A percentile compares a stretch with the other conserved stretches of the same genome.
Conservation (phyloP, 2,797 vertebrate genomes). For the Chloroceryle amazona region DNA sequence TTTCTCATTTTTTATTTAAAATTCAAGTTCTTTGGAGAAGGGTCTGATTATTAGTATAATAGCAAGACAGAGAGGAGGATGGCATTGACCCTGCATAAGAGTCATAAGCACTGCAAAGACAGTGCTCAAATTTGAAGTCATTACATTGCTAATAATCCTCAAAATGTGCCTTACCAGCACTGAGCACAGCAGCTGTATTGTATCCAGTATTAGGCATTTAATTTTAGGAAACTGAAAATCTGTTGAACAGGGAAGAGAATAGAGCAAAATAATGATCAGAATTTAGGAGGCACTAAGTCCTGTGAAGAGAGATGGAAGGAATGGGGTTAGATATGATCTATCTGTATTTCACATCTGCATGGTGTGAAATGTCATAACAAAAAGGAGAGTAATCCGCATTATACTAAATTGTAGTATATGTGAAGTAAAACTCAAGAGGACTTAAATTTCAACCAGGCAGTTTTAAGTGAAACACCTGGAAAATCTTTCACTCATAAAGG, state of each 20-base stretch:
- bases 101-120: neutral
- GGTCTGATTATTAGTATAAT: neutral
- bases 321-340: neutral
- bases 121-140: neutral
- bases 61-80: neutral
- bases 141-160: conserved; percentile 18
- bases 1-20: neutral
- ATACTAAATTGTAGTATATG: neutral
- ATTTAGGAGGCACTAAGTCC: neutral
- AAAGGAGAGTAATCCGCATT: neutral
- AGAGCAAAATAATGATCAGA: neutral
- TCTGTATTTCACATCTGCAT: neutral
- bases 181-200: neutral
- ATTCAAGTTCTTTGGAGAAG: neutral
- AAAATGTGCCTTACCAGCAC: neutral
- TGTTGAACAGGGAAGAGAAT: neutral
- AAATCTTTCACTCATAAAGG: neutral
- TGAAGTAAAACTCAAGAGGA: neutral
- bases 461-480: neutral
- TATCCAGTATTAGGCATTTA: neutral
- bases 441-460: neutral
- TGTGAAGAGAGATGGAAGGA: conserved; percentile 16
- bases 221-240: conserved; percentile 38
- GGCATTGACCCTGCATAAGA: neutral
- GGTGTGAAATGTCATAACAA: neutral